A percentile compares a stretch with the other conserved stretches of the same genome.
These are phyloP conservation scores for Hoplostethus atlanticus DNA, from an alignment of 2,797 vertebrate genomes.

Conservation along the genomic window DNA sequence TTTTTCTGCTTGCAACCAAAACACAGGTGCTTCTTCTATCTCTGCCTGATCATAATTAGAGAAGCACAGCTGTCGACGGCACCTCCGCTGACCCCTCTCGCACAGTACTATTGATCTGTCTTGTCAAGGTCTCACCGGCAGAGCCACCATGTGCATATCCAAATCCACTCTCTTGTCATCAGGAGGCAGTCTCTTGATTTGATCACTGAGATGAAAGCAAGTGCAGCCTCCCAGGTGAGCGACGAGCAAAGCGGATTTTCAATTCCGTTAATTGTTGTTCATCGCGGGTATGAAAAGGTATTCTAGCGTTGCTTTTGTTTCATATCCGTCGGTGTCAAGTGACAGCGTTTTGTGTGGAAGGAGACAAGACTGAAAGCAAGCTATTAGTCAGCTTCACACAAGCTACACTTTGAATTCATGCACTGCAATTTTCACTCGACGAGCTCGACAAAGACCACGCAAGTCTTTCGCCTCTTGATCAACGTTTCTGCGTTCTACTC, in stretches of 20 bases:
- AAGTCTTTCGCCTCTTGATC: slow-evolving; percentile 41
- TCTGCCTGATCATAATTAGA: slow-evolving; percentile 71
- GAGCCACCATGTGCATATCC: slow-evolving; percentile 40
- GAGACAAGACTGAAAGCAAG: slow-evolving; percentile 17
- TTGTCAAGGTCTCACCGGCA: slow-evolving; percentile 47
- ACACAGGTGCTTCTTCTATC: slow-evolving; percentile 58
- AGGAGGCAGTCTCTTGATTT: slow-evolving; percentile 50
- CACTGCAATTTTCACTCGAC: slow-evolving; percentile 12
- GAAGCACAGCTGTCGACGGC: slow-evolving; percentile 71
- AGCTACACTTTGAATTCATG: slow-evolving; percentile 46
- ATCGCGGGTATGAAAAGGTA: slow-evolving; percentile 29
- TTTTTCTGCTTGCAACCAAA: slow-evolving; percentile 56
- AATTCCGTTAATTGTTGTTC: slow-evolving; percentile 51
- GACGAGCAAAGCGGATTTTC: slow-evolving; percentile 50
- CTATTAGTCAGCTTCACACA: slow-evolving; percentile 28
- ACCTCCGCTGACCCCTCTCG: slow-evolving; percentile 62
- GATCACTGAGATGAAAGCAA: slow-evolving; percentile 58
- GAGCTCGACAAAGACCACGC: slow-evolving; percentile 37
- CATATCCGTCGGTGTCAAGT: slow-evolving; percentile 30
- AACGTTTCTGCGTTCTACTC: slow-evolving; percentile 35
- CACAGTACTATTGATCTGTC: slow-evolving; percentile 64
- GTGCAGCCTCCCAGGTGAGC: slow-evolving; percentile 48
- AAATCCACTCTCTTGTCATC: slow-evolving; percentile 53
- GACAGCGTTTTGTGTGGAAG: slow-evolving; percentile 12
- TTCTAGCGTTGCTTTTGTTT: slow-evolving; percentile 39